These are phyloP conservation scores for Danio choprae DNA, from an alignment of 2,797 vertebrate species.

Conservation along the genomic window DNA sequence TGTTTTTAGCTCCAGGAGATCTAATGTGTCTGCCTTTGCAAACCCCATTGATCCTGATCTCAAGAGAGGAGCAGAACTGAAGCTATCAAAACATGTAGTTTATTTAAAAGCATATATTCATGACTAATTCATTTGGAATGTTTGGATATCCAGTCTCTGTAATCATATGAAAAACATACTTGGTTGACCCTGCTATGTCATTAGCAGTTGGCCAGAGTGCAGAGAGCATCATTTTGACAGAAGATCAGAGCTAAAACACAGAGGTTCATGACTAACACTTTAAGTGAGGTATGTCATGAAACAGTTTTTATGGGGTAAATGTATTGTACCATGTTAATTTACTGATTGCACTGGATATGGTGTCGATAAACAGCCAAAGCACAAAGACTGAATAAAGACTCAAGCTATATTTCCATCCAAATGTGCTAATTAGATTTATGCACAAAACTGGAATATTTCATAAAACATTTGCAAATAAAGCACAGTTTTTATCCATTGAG, in stretches of 20 bases:
- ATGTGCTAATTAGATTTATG: too few relatives aligned
- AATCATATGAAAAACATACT: slow-evolving; percentile 12
- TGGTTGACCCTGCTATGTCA: slow-evolving; percentile 24
- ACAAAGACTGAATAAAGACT: neutral
- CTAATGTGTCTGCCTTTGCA: slow-evolving; percentile 19
- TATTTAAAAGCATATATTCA: neutral
- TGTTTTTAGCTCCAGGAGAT: slow-evolving; percentile 21
- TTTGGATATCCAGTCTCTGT: slow-evolving; percentile 1
- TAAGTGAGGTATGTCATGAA: slow-evolving; percentile 9
- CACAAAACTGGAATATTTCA: too few relatives aligned
- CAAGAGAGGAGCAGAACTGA: slow-evolving; percentile 17
- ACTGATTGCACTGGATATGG: neutral
- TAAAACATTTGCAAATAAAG: too few relatives aligned
- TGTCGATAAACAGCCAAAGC: too few relatives aligned
- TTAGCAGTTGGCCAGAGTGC: slow-evolving; percentile 16
- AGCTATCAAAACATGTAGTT: slow-evolving; percentile 14
- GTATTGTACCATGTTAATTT: neutral
- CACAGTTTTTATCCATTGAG: too few relatives aligned
- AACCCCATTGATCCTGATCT: slow-evolving; percentile 29
- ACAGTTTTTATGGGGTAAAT: neutral
- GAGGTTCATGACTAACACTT: neutral
- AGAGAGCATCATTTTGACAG: slow-evolving; percentile 2
- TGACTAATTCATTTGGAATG: neutral
- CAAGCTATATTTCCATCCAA: too few relatives aligned
- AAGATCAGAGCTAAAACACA: neutral